These are phyloP conservation scores for Andricus grossulariae DNA, from an alignment of 1,140 invertebrate species.

Conservation along the genomic window DNA sequence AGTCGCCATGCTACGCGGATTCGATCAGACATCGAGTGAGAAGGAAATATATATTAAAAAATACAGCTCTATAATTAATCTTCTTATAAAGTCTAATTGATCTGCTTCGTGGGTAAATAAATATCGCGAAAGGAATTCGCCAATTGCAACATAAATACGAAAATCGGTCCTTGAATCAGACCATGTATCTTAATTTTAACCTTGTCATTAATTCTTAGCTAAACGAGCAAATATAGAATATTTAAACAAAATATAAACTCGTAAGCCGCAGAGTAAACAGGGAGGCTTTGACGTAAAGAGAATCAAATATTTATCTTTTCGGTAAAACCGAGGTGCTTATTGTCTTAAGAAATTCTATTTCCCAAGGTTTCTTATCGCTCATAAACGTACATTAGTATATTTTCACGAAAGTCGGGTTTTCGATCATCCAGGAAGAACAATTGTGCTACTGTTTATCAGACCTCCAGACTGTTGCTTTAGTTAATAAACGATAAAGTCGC, in stretches of 20 bases:
- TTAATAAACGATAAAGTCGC: not conserved
- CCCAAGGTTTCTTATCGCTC: not conserved
- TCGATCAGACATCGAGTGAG: not conserved
- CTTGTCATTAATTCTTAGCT: not conserved
- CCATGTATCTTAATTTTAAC: not conserved
- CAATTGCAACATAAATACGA: not conserved
- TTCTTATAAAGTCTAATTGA: not conserved
- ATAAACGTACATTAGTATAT: too few relatives aligned
- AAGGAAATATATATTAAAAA: conserved; percentile 41
- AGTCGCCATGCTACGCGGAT: conserved; percentile 23
- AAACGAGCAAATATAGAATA: conserved; percentile 6
- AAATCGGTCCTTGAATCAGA: too few relatives aligned
- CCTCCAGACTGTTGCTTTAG: conserved; percentile 3
- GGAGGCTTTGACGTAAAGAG: not conserved
- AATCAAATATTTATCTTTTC: conserved; percentile 4
- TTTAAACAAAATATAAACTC: conserved; percentile 24
- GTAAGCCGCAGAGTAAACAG: not conserved
- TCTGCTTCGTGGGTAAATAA: not conserved
- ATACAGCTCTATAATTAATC: conserved; percentile 35
- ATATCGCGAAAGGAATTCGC: not conserved
- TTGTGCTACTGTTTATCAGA: not conserved
- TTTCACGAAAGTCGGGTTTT: too few relatives aligned
- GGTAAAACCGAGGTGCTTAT: not conserved
- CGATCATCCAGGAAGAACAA: too few relatives aligned
- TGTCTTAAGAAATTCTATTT: not conserved